These are phyloP conservation scores for Actinopyga echinites DNA, from an alignment of 53 echinoderm and acorn worm species.

Conservation along the genomic window DNA sequence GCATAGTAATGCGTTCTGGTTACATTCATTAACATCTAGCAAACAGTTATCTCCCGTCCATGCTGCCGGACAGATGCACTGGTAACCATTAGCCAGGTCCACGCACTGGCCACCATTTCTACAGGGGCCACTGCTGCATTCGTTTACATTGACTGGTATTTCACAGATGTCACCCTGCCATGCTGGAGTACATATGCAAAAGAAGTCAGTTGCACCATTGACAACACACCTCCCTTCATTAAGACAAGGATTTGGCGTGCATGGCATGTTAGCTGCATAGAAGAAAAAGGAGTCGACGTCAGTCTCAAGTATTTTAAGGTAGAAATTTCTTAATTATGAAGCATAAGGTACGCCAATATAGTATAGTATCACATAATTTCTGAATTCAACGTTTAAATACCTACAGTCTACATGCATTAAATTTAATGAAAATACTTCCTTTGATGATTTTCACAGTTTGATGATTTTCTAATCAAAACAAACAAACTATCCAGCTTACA, in stretches of 20 bases:
- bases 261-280: slow-evolving; percentile 20
- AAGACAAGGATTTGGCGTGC: slow-evolving; percentile 51
- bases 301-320: not conserved
- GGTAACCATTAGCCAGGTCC: slow-evolving; percentile 23
- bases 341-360: too few relatives aligned
- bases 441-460: too few relatives aligned
- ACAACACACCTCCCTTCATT: slow-evolving; percentile 48
- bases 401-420: too few relatives aligned
- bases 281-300: not conserved
- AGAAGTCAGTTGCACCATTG: slow-evolving; percentile 35
- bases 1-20: slow-evolving; percentile 40
- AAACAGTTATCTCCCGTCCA: slow-evolving; percentile 49
- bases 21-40: slow-evolving; percentile 50
- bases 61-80: slow-evolving; percentile 40
- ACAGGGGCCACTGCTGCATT: slow-evolving; percentile 54
- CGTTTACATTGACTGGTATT: slow-evolving; percentile 40
- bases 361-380: too few relatives aligned
- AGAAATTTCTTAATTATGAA: too few relatives aligned
- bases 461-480: too few relatives aligned
- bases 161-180: slow-evolving; percentile 44
- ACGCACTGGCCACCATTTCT: slow-evolving; percentile 45
- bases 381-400: too few relatives aligned
- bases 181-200: slow-evolving; percentile 20
- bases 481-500: too few relatives aligned
- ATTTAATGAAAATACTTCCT: too few relatives aligned